phyloP scores from a whole-genome alignment of 2,797 vertebrate genomes.

The Thalassophryne amazonica region DNA sequence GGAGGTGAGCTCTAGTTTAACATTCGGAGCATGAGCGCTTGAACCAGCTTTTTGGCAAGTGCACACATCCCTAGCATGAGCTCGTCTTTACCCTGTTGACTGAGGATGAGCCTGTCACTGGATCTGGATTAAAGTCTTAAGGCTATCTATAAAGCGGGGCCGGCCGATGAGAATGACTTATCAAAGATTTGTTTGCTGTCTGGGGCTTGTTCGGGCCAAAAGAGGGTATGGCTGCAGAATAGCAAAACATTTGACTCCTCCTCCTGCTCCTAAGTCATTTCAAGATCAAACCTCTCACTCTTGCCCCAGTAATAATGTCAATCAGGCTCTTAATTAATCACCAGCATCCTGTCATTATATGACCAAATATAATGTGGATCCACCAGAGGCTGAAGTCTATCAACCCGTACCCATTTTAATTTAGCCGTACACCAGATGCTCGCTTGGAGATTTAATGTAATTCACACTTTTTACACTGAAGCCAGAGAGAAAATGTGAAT shows the following conservation, averaged over 20 bases:
- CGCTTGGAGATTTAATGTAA: neutral
- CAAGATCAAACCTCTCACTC: conserved; percentile 64
- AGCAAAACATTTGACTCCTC: conserved; percentile 46
- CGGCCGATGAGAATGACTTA: conserved; percentile 58
- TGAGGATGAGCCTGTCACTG: conserved; percentile 78
- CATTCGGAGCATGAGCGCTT: conserved; percentile 68
- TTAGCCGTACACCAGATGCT: conserved; percentile 30
- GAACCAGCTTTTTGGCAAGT: conserved; percentile 68
- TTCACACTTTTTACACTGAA: neutral
- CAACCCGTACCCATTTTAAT: conserved; percentile 55
- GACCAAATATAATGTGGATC: conserved; percentile 48
- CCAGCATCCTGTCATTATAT: conserved; percentile 63
- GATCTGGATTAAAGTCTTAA: conserved; percentile 83
- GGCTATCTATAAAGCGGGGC: conserved; percentile 77
- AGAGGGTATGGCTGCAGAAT: conserved; percentile 54
- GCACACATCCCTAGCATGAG: conserved; percentile 63
- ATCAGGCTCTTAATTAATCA: conserved; percentile 64
- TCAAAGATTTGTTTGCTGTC: conserved; percentile 77
- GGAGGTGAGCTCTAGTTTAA: conserved; percentile 68
- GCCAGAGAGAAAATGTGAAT: conserved; percentile 2
- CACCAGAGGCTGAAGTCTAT: conserved; percentile 43
- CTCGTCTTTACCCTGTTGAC: conserved; percentile 82
- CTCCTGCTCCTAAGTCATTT: conserved; percentile 73
- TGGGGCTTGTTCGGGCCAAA: conserved; percentile 54
- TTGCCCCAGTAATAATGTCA: conserved; percentile 54